A percentile compares a stretch with the other conserved stretches of the same genome.
Conservation (phyloP, 92 coral and sea anemone species). For the Epizoanthus fatuus region DNA sequence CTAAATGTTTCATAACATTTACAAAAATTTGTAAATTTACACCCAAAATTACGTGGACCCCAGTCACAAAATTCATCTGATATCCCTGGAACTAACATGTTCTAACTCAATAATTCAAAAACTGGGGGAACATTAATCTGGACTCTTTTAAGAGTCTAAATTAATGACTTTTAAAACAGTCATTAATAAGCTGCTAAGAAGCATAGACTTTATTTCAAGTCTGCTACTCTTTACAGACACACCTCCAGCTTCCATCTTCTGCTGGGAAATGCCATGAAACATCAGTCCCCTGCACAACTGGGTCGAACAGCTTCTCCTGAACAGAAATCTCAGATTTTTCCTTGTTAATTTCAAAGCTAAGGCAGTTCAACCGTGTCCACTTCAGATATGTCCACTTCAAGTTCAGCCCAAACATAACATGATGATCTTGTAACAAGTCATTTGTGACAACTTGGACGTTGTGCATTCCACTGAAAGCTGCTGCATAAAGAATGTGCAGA, state of each 20-base stretch:
- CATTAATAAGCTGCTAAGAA: too few species aligned
- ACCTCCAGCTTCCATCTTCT: constrained; percentile 85
- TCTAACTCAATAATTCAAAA: too few species aligned
- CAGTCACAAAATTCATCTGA: too few species aligned
- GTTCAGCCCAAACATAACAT: constrained; percentile 71
- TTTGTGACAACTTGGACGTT: constrained; percentile 75
- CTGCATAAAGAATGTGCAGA: constrained; percentile 86
- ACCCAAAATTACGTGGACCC: too few species aligned
- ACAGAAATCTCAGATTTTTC: constrained; percentile 49
- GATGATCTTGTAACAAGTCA: constrained; percentile 91
- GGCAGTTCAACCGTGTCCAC: constrained; percentile 89
- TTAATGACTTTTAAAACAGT: too few species aligned
- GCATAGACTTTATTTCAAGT: too few species aligned
- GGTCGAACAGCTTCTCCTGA: constrained; percentile 78
- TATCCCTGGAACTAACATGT: too few species aligned
- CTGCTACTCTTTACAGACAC: constrained; percentile 56
- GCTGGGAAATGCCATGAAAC: constrained; percentile 90
- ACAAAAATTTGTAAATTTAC: too few species aligned
- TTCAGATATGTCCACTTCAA: constrained; percentile 77
- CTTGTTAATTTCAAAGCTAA: constrained; percentile 64
- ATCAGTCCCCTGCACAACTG: constrained; percentile 85
- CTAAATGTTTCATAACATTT: too few species aligned
- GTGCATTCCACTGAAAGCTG: constrained; percentile 83
- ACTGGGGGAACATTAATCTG: not conserved
- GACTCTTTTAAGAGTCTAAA: not conserved